Conservation (phyloP, 2,888 invertebrate species). For the Plemyria rubiginata region DNA sequence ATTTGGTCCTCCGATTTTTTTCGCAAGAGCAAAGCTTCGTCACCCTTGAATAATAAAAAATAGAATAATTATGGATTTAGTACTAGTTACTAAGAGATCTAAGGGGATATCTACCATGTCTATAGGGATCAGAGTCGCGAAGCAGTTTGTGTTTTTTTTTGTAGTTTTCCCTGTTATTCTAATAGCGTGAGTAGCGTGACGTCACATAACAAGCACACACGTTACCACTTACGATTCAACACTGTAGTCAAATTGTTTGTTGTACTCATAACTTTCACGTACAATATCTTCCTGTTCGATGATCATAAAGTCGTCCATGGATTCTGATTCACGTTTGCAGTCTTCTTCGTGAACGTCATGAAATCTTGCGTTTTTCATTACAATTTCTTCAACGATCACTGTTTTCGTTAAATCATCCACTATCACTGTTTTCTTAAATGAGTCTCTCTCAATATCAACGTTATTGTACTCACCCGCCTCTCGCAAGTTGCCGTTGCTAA, state of each 20-base stretch:
- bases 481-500: slow-evolving; percentile 52
- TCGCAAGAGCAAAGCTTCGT: no score
- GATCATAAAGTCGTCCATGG: slow-evolving; percentile 44
- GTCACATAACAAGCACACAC: no score
- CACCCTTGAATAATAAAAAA: no score
- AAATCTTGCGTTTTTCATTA: slow-evolving; percentile 48
- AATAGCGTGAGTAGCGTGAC: no score
- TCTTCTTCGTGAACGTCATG: slow-evolving; percentile 56
- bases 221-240: slow-evolving; percentile 71
- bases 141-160: no score
- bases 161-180: no score
- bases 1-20: no score
- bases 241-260: slow-evolving; percentile 43
- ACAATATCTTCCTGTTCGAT: slow-evolving; percentile 49
- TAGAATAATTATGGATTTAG: no score
- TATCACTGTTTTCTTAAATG: slow-evolving; percentile 43
- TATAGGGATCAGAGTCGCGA: no score
- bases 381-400: slow-evolving; percentile 53
- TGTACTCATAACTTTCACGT: slow-evolving; percentile 39
- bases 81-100: no score
- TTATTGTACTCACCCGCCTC: slow-evolving; percentile 41
- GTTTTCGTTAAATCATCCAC: slow-evolving; percentile 53
- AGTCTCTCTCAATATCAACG: slow-evolving; percentile 36
- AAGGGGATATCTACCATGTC: no score
- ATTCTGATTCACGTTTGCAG: slow-evolving; percentile 47